Conservation (phyloP, 2,113 vertebrate species). For the Saccopteryx bilineata region DNA sequence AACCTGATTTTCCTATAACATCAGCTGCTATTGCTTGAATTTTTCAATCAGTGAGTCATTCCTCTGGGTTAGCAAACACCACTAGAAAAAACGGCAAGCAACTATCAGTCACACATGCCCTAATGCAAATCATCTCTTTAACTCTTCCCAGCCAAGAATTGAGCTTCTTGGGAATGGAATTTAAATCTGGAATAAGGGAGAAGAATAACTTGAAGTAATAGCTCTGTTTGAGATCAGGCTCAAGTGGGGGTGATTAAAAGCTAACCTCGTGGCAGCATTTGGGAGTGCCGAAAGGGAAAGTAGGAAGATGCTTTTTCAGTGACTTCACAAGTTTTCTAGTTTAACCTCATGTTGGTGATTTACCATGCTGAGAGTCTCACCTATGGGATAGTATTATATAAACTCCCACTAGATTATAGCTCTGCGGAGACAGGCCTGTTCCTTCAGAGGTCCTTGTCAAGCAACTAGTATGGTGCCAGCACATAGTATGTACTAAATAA, state of each 20-base stretch:
- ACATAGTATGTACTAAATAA: background rate
- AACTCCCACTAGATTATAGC: background rate
- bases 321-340: background rate
- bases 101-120: background rate
- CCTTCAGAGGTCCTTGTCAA: slow-evolving; percentile 6
- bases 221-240: background rate
- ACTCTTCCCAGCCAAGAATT: background rate
- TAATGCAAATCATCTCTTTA: background rate
- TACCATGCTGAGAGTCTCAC: background rate
- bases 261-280: background rate
- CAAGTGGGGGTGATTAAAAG: background rate
- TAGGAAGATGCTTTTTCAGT: background rate
- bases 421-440: background rate
- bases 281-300: background rate
- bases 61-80: slow-evolving; percentile 15
- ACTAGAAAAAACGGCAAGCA: background rate
- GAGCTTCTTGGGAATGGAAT: background rate
- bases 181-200: background rate
- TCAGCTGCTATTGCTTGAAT: background rate
- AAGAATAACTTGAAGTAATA: background rate
- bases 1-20: background rate
- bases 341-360: background rate
- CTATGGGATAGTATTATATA: background rate
- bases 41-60: slow-evolving; percentile 41
- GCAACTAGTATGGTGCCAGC: background rate